Percentiles rank a stretch among this genome's conserved stretches.
These are phyloP conservation scores for Hetaerina americana DNA, from an alignment of 1,140 invertebrate species.

Conservation along the genomic window DNA sequence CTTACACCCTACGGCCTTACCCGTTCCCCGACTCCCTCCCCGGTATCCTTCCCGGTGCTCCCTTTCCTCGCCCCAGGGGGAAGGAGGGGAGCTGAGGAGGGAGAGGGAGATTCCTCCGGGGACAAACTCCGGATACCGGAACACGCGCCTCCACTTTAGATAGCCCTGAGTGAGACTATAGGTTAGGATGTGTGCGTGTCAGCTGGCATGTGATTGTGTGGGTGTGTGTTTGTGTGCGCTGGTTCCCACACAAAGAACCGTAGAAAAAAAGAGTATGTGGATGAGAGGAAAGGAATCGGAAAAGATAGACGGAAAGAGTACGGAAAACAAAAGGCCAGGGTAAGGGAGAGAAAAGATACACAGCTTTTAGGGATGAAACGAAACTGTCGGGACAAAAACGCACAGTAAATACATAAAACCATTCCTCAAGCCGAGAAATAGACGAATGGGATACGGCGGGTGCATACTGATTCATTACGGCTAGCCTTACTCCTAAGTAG, in stretches of 20 bases:
- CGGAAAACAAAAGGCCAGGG: background rate
- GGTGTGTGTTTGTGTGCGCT: background rate
- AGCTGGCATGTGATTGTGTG: background rate
- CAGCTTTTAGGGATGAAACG: no score
- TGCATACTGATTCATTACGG: no score
- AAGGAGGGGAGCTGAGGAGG: no score
- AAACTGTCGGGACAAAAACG: no score
- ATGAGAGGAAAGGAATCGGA: background rate
- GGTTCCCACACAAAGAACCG: background rate
- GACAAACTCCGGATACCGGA: background rate
- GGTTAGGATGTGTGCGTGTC: background rate
- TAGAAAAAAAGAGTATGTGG: background rate
- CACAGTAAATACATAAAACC: no score
- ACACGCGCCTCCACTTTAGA: background rate
- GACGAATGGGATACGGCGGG: no score
- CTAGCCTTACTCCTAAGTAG: no score
- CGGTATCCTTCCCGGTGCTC: background rate
- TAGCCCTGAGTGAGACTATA: background rate
- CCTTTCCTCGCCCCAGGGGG: no score
- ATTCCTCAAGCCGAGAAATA: no score
- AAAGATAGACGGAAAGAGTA: background rate
- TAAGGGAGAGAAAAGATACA: no score
- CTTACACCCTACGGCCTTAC: background rate
- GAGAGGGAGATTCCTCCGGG: no score
- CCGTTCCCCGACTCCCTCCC: background rate